Evolutionary conservation across 1,140 invertebrate genomes (phyloP).

Genomic region (Aphelinus certus): DNA sequence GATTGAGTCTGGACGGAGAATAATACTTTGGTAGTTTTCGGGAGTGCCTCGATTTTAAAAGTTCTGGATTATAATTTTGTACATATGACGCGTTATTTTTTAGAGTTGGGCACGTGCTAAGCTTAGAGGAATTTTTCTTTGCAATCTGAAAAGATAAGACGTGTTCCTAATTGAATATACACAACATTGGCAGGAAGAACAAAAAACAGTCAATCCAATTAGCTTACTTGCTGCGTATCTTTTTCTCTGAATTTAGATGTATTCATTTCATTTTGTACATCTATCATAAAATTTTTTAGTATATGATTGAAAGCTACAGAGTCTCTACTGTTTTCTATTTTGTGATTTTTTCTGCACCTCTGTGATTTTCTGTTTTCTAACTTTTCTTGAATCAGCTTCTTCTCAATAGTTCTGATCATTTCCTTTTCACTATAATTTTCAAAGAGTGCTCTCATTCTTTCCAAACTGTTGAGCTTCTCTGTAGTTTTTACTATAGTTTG

Average conservation of each 20-base stretch:
- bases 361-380: background rate
- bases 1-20: conserved; percentile 14
- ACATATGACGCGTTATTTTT: too few species aligned
- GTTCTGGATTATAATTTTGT: background rate
- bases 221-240: background rate
- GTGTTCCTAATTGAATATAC: background rate
- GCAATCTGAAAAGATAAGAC: conserved; percentile 1
- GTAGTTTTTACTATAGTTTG: conserved; percentile 10
- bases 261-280: conserved; percentile 10
- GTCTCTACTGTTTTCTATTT: conserved; percentile 3
- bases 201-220: background rate
- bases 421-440: conserved; percentile 11
- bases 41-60: background rate
- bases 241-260: background rate
- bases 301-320: background rate
- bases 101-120: conserved; percentile 12
- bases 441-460: conserved; percentile 1
- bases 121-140: conserved; percentile 18
- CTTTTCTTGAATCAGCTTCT: too few species aligned
- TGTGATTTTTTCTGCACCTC: background rate
- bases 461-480: conserved; percentile 9
- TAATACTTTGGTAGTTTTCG: background rate
- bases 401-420: background rate
- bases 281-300: background rate
- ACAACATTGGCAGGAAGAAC: background rate